Evolutionary conservation across 1,140 invertebrate genomes (phyloP).

Genomic region (Tetranychus urticae): DNA sequence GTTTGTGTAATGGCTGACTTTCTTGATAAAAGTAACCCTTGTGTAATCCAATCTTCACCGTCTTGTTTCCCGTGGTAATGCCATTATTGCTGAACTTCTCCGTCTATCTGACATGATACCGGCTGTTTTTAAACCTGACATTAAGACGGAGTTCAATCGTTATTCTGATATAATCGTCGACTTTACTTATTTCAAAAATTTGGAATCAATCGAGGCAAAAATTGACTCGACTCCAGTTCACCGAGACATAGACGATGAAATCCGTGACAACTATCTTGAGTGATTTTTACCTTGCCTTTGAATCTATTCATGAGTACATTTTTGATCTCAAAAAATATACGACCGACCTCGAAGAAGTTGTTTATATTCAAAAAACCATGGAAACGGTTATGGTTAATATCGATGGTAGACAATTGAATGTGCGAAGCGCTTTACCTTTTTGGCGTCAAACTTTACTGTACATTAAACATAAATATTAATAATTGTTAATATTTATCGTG

Average conservation of each 20-base stretch:
- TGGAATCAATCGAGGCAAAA: slow-evolving; percentile 60
- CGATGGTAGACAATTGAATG: slow-evolving; percentile 88
- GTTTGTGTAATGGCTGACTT: background rate
- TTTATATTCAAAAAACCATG: slow-evolving; percentile 70
- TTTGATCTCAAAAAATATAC: slow-evolving; percentile 64
- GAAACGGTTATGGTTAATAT: slow-evolving; percentile 68
- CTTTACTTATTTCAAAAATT: slow-evolving; percentile 74
- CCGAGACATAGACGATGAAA: slow-evolving; percentile 73
- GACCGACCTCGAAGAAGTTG: slow-evolving; percentile 75
- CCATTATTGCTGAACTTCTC: slow-evolving; percentile 76
- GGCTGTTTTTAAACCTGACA: slow-evolving; percentile 53
- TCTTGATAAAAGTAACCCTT: background rate
- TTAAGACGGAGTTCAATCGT: slow-evolving; percentile 45
- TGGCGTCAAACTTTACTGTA: slow-evolving; percentile 79
- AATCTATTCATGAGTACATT: slow-evolving; percentile 81
- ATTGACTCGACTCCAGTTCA: slow-evolving; percentile 56
- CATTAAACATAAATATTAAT: too few relatives aligned
- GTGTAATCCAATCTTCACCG: slow-evolving; percentile 14
- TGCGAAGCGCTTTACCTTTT: slow-evolving; percentile 82
- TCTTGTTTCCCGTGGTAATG: slow-evolving; percentile 77
- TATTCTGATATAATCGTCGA: slow-evolving; percentile 73
- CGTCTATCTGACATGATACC: slow-evolving; percentile 78
- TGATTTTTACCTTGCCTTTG: slow-evolving; percentile 76
- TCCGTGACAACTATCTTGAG: slow-evolving; percentile 67
- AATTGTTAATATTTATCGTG: too few relatives aligned